phyloP scores from a whole-genome alignment of 2,113 vertebrate species.

The Ailuropoda melanoleuca region DNA sequence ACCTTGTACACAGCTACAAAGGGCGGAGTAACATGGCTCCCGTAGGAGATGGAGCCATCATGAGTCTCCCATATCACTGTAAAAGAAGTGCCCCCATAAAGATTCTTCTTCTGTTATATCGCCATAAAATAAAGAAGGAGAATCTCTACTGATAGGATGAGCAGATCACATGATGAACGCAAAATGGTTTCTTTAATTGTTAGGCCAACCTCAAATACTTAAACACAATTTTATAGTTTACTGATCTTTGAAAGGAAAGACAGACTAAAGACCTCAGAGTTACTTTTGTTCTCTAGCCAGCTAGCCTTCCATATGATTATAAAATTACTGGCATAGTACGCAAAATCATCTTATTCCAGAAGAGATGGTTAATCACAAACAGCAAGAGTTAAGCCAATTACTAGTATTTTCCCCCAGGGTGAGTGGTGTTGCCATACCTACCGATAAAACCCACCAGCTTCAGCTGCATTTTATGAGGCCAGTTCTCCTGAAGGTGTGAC shows the following conservation, averaged over 20 bases:
- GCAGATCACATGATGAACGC: background rate
- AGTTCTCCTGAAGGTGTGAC: slow-evolving; percentile 59
- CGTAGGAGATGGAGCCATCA: background rate
- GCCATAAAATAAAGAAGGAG: background rate
- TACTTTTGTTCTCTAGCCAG: background rate
- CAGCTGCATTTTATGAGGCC: slow-evolving; percentile 21
- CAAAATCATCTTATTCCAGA: background rate
- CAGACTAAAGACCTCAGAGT: background rate
- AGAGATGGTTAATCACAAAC: slow-evolving; percentile 37
- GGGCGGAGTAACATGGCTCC: background rate
- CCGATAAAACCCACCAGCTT: slow-evolving; percentile 47
- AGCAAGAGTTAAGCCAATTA: slow-evolving; percentile 48
- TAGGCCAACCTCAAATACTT: background rate
- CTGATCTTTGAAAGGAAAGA: background rate
- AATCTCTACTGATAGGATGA: background rate
- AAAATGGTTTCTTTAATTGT: background rate
- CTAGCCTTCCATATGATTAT: background rate
- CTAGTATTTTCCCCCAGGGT: slow-evolving; percentile 6
- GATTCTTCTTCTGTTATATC: background rate
- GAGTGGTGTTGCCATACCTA: slow-evolving; percentile 24
- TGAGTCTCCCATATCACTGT: rapidly evolving
- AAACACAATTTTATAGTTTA: background rate
- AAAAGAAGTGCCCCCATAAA: background rate
- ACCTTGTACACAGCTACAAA: background rate
- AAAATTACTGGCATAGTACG: background rate